phyloP scores from a whole-genome alignment of 2,888 invertebrate genomes.

The Chouioia cunea region DNA sequence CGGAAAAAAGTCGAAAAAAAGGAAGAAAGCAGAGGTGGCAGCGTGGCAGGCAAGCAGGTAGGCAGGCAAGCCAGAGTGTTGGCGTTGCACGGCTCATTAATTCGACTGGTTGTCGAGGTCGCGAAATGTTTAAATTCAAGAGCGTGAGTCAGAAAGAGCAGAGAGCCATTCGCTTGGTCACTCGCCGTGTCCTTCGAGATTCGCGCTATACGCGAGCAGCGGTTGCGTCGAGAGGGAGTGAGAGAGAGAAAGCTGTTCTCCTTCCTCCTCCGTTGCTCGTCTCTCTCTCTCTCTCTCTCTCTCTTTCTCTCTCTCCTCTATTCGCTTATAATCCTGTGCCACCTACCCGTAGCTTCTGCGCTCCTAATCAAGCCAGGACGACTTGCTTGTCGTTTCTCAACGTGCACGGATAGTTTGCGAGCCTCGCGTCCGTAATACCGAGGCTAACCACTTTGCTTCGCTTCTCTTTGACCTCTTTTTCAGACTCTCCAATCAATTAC shows the following conservation, averaged over 20 bases:
- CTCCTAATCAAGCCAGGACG: constrained; percentile 66
- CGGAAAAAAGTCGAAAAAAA: no score
- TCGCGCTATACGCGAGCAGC: constrained; percentile 3
- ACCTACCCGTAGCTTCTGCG: constrained; percentile 60
- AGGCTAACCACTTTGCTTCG: no score
- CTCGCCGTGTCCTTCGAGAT: constrained; percentile 34
- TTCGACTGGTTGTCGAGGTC: background rate
- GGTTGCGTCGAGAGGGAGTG: constrained; percentile 3
- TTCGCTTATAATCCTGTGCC: constrained; percentile 61
- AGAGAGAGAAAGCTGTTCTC: constrained; percentile 36
- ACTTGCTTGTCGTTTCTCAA: constrained; percentile 59
- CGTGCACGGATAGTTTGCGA: constrained; percentile 45
- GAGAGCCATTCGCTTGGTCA: constrained; percentile 3
- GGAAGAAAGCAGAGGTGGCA: no score
- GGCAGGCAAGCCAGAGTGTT: background rate
- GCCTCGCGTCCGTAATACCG: constrained; percentile 6
- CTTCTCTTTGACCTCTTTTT: constrained; percentile 9
- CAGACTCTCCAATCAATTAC: background rate
- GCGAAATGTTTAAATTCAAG: constrained; percentile 42
- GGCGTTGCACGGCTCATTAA: background rate
- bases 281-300: constrained; percentile 28
- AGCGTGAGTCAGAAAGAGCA: constrained; percentile 1
- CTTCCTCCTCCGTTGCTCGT: constrained; percentile 1
- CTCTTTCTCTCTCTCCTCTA: constrained; percentile 51
- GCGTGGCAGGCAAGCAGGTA: background rate